Base-by-base conservation (phyloP, 2,888 invertebrate species). In the Leptothorax acervorum region DNA sequence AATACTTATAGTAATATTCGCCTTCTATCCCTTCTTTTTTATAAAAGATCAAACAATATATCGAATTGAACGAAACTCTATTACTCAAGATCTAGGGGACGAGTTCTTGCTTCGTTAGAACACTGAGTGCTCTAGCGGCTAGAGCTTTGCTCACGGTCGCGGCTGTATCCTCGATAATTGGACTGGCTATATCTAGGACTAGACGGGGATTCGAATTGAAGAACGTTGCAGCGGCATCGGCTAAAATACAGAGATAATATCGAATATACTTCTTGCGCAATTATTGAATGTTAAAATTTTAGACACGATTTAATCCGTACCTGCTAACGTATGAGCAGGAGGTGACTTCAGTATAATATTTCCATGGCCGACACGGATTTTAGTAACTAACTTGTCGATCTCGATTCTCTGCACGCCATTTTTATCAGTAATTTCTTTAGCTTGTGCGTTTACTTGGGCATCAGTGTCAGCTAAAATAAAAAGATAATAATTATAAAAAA, bases 201-300 rank as follows among this genome's bases (percentile, higher is more conserved):
- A 96, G 95, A 74, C 96, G 95, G 0, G 97, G 96, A 92, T 97
- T 97, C 85, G 96, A 96, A 91, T 97, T 97, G 95, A 97, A 97
- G 95, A 97, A 97, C 6, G 96, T 95, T 0, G 96, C 95, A n/a
- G 97, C 97, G 51, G 97, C 96, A 79, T 96, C 95, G 70, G 97
- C 97, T 97, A 95, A 86, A 91, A 91, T 18, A 6, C 48, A 28
- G 1, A 66, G 18, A 9, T 51, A 31, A 18, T 42, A 57, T 60
- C 45, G 15, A 28, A n/a, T 28, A 45, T 15, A 39, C 31, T 23
- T 55, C 12, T 28, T 18, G 53, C 6, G n/a, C 8, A 31, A 11
- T 23, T 60, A 23, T 60, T 18, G 0, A 70, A 1, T 48, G 15
- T 31, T 66, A 57, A 35, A 31, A 23, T 48, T 71, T 39, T 35